Evolutionary conservation across 2,888 invertebrate genomes (phyloP), one percentile per base, ranked within the genome.

Genomic region (Alsophila aescularia): DNA sequence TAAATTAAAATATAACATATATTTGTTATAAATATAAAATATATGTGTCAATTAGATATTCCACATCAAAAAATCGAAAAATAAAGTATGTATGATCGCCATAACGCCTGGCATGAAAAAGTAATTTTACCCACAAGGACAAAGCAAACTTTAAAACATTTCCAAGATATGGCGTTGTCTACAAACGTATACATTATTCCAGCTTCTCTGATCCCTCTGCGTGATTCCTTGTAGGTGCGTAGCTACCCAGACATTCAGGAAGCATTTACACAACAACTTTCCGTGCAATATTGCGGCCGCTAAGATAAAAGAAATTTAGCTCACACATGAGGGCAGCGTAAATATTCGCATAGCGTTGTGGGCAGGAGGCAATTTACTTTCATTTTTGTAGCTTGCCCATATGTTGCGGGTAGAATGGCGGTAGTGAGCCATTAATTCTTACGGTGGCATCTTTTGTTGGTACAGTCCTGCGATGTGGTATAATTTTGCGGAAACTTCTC

Each of bases 371-470:
- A 68, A 69, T 69, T 63, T 70, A 66, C 69, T 69, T 66, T 72
- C 66, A 75, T 71, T 75, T 75, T 73, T 75, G 70, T 71, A 57
- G 66, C 66, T 62, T 49, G 21, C 42, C 72, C 76, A 78, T 71
- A 70, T 76, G 77, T 70, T 70, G 64, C 68, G 57, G 62, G 64
- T 59, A 51, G 60, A 61, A 62, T 56, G 65, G 58, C 61, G 62
- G 62, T 64, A 67, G 60, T 58, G 64, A 53, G 59, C 57, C 64
- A 73, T 72, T 78, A 78, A 78, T 78, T 78, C 73, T 74, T 70
- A 71, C 64, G 59, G 69, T 67, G 48, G 63, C 67, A 64, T 72
- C 74, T 74, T 56, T 72, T 74, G 75, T 61, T 72, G 69, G 62
- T 60, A 63, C 63, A 60, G 67, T 42, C 64, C 59, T 62, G 61